phyloP scores from a whole-genome alignment of 2,797 vertebrate species.

The Aythya fuligula region DNA sequence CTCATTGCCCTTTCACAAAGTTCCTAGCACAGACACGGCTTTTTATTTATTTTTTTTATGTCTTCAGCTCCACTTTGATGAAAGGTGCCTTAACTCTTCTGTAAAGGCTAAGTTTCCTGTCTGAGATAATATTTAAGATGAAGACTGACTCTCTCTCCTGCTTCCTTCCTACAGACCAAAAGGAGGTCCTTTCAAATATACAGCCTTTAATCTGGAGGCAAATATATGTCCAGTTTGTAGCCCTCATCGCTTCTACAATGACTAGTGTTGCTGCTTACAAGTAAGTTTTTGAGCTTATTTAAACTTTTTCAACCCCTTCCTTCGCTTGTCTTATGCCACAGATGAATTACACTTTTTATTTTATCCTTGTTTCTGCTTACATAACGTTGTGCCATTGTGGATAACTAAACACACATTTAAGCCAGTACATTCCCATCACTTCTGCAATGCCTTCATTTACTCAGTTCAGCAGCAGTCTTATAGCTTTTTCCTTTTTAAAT shows the following conservation, averaged over 20 bases:
- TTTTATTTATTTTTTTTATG: constrained; percentile 57
- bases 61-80: constrained; percentile 56
- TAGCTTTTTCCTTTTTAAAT: not conserved
- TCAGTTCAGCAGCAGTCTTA: not conserved
- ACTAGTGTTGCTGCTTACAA: not conserved
- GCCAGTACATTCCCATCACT: not conserved
- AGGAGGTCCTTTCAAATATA: not conserved
- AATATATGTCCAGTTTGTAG: not conserved
- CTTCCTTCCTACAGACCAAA: constrained; percentile 41
- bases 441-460: not conserved
- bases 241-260: not conserved
- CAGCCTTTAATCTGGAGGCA: not conserved
- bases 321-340: not conserved
- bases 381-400: not conserved
- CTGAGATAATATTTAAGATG: constrained; percentile 26
- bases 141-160: constrained; percentile 13
- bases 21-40: not conserved
- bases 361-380: not conserved
- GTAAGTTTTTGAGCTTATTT: not conserved
- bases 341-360: not conserved
- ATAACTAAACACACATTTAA: not conserved
- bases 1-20: constrained; percentile 37
- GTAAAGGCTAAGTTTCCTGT: constrained; percentile 25
- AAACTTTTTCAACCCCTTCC: not conserved
- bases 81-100: not conserved